Base-by-base conservation (phyloP, 2,888 invertebrate genomes). In the Tachina grossa region DNA sequence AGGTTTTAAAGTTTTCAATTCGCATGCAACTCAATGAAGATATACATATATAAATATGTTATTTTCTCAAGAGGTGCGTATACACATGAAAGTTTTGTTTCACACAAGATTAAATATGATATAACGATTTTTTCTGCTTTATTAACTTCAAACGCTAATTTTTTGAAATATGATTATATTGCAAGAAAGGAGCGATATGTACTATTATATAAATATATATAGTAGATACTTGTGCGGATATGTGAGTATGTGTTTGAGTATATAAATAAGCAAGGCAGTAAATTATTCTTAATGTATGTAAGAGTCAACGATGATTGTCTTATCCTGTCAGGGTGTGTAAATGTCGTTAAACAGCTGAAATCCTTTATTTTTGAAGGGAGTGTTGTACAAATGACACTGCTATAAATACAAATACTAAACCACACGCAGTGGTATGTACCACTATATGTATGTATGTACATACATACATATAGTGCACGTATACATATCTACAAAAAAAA, bases 241-340 rank as follows among this genome's bases (percentile, higher is more conserved):
- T 43, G 57, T 65, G 9, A 45, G 22, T 53, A 9, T 22, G 53
- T 63, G 63, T 51, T 14, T 45, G 2, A 19, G 19, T 13, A 22
- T 8, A 5, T 41, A 45, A 51, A 13, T 68, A 63, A 79, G 31
- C 31, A 74, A 16, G 31, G 41, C 49, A 47, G 81, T 61, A 68
- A 81, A 84, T 81, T 76, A 57, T 80, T 55, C 22, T 45, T 47
- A 63, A 45, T 65, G 16, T 45, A 41, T 55, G 9, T 55, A 45
- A 49, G 49, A 31, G 8, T 10, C 61, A 61, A 11, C 31, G 49
- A 31, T 9, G 45, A 53, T 66, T 51, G 45, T 68, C 61, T 43
- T 83, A 71, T 77, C 77, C 65, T 83, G 57, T 13, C 51, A 66
- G 76, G 77, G 76, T 71, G 82, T 83, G 71, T 68, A 43, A 66